phyloP scores from a whole-genome alignment of 2,113 vertebrate species.

The Pachyramphus minor region DNA sequence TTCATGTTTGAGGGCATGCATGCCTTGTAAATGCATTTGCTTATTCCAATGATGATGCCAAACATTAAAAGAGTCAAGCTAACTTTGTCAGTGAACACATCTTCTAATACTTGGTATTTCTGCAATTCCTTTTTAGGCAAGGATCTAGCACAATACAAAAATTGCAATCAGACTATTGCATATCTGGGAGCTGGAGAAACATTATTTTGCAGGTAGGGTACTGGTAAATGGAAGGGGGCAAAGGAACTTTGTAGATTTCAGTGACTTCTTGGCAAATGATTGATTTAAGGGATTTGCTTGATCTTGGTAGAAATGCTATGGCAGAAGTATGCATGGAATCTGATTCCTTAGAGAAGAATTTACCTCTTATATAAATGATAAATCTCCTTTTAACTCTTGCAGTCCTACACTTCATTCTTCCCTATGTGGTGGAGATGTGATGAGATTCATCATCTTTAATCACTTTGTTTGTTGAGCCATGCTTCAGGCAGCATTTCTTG shows the following conservation, averaged over 20 bases:
- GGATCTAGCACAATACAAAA: neutral
- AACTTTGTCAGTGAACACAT: neutral
- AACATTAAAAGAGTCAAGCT: neutral
- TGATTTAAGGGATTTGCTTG: neutral
- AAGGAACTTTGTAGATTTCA: neutral
- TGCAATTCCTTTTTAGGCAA: neutral
- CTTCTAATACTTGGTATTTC: neutral
- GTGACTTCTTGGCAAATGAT: neutral
- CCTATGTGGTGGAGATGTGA: neutral
- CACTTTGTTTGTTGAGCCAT: neutral
- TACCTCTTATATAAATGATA: neutral
- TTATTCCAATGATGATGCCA: neutral
- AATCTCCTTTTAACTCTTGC: neutral
- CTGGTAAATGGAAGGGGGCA: neutral
- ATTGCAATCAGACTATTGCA: neutral
- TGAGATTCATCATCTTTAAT: neutral
- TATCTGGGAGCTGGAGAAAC: neutral
- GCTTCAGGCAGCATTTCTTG: neutral
- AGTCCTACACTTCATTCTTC: accelerated
- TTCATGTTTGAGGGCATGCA: neutral
- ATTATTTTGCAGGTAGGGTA: neutral
- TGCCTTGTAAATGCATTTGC: neutral
- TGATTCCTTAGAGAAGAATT: neutral
- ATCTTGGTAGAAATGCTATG: neutral
- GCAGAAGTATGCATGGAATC: neutral